Conservation (phyloP, 2,888 invertebrate genomes). For the Adineta ricciae region DNA sequence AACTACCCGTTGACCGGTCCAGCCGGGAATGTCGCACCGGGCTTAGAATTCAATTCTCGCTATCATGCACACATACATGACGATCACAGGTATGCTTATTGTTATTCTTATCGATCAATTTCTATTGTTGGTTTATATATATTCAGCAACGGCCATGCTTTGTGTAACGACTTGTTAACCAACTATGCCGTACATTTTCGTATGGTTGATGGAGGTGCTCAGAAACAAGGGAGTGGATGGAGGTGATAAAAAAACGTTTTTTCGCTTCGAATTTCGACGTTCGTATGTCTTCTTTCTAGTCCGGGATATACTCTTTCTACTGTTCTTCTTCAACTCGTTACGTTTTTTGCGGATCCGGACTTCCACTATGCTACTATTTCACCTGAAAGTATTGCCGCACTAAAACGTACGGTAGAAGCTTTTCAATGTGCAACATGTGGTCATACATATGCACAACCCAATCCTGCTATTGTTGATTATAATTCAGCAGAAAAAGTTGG, state of each 20-base stretch:
- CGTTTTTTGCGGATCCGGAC: neutral
- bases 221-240: neutral
- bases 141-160: neutral
- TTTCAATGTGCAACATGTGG: neutral
- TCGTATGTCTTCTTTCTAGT: too few species aligned
- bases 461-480: neutral
- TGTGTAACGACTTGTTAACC: conserved; percentile 6
- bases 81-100: neutral
- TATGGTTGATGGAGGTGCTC: neutral
- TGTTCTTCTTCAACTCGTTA: neutral
- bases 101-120: too few species aligned
- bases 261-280: too few species aligned
- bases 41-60: neutral
- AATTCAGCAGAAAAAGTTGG: neutral
- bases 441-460: neutral
- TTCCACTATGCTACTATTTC: neutral
- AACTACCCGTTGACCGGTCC: neutral
- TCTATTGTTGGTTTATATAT: neutral
- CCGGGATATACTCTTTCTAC: neutral
- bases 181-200: neutral
- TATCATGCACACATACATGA: neutral
- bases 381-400: neutral
- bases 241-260: neutral
- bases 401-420: neutral
- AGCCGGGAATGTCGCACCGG: neutral